Percentiles rank a stretch among this genome's conserved stretches.
Evolutionary conservation across 2,797 vertebrate species (phyloP).

Genomic region (Helicolenus hilgendorfi): DNA sequence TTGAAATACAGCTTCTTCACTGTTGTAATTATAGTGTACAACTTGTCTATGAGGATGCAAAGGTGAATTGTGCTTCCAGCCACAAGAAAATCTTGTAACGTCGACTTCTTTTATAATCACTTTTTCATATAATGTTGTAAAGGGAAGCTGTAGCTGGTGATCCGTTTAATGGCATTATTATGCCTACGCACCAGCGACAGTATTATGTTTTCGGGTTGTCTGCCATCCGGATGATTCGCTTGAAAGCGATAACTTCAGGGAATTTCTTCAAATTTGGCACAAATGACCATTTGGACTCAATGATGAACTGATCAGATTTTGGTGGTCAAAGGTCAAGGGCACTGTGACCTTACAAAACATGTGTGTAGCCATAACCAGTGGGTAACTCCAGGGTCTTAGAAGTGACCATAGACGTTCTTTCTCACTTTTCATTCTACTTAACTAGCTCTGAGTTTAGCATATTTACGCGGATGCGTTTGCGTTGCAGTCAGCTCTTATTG

Average conservation of each 20-base stretch:
- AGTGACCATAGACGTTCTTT: not conserved
- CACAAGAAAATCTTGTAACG: not conserved
- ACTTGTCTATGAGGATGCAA: not conserved
- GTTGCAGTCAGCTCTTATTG: not conserved
- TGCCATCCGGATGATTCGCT: rapidly evolving
- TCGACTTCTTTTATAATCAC: not conserved
- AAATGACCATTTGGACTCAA: no score
- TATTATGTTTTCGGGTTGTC: no score
- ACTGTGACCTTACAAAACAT: no score
- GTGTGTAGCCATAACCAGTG: no score
- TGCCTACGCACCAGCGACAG: no score
- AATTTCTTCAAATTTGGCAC: no score
- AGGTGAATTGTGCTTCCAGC: not conserved
- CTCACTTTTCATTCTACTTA: not conserved
- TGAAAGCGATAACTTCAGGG: no score
- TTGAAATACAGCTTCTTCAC: not conserved
- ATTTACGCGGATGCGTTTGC: rapidly evolving
- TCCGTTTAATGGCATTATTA: not conserved
- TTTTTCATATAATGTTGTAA: not conserved
- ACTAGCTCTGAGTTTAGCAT: not conserved
- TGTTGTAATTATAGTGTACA: not conserved
- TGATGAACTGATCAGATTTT: no score
- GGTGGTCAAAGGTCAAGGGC: no score
- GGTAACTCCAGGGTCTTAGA: no score
- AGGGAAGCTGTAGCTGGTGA: not conserved